Conservation (phyloP, 2,113 vertebrate species). For the Ploceus nigricollis region DNA sequence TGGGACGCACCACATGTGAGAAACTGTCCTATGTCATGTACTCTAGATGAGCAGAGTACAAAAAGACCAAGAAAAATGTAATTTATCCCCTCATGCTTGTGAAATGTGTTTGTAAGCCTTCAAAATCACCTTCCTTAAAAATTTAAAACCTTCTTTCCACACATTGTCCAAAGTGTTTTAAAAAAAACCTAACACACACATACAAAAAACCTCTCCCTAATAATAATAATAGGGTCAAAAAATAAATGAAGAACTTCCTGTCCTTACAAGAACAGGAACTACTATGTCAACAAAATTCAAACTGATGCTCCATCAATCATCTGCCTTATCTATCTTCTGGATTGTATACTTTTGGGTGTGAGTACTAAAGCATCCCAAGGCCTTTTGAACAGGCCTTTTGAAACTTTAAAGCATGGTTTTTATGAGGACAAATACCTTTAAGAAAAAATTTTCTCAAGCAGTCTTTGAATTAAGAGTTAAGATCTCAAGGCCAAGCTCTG, state of each 20-base stretch:
- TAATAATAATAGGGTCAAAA: not conserved
- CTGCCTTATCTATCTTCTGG: constrained; percentile 2
- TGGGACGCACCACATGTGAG: rapidly evolving
- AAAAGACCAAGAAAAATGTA: not conserved
- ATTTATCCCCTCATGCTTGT: not conserved
- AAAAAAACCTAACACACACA: too few relatives aligned
- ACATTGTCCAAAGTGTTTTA: not conserved
- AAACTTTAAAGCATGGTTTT: not conserved
- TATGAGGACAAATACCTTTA: not conserved
- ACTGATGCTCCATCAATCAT: not conserved
- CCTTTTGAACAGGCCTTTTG: not conserved
- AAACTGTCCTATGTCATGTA: not conserved
- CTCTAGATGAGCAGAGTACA: not conserved
- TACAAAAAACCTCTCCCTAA: not conserved
- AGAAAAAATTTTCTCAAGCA: not conserved
- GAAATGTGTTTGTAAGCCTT: not conserved
- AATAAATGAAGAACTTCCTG: not conserved
- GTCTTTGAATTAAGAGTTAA: not conserved
- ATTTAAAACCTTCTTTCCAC: not conserved
- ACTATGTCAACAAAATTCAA: not conserved
- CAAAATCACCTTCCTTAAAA: not conserved
- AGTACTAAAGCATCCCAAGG: not conserved
- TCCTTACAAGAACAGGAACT: not conserved
- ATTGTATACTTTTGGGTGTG: not conserved
- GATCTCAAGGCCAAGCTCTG: not conserved